These are phyloP conservation scores for Drosophila quasianomalipes DNA, from an alignment of 2,888 invertebrate genomes.

Conservation along the genomic window DNA sequence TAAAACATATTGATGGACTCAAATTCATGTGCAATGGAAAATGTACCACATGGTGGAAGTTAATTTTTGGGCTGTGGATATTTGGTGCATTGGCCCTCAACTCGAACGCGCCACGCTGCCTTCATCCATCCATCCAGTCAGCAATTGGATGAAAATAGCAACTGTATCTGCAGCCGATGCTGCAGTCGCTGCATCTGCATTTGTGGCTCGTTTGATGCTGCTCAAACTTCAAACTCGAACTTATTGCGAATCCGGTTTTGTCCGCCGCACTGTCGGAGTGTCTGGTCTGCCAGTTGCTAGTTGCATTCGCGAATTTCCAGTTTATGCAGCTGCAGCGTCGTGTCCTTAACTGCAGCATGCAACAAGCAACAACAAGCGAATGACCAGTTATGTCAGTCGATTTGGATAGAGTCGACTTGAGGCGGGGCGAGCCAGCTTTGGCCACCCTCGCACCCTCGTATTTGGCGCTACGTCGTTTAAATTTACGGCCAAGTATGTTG, in stretches of 20 bases:
- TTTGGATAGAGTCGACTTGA: slow-evolving; percentile 58
- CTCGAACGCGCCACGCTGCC: slow-evolving; percentile 32
- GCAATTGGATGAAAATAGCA: slow-evolving; percentile 53
- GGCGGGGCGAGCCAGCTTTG: slow-evolving; percentile 60
- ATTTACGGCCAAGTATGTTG: slow-evolving; percentile 74
- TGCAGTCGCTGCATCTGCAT: slow-evolving; percentile 42
- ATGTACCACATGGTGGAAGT: slow-evolving; percentile 24
- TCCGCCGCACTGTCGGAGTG: slow-evolving; percentile 39
- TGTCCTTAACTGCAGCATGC: slow-evolving; percentile 65
- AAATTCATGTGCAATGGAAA: slow-evolving; percentile 16
- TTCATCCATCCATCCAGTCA: not conserved
- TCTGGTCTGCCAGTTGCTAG: slow-evolving; percentile 61
- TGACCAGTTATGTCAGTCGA: slow-evolving; percentile 78
- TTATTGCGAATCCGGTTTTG: slow-evolving; percentile 77
- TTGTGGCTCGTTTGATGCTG: slow-evolving; percentile 47
- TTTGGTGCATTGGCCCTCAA: slow-evolving; percentile 47
- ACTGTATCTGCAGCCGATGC: slow-evolving; percentile 23
- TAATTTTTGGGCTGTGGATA: slow-evolving; percentile 20
- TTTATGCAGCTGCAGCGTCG: slow-evolving; percentile 72
- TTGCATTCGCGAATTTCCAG: slow-evolving; percentile 74
- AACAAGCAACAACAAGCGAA: slow-evolving; percentile 61
- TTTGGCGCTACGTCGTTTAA: slow-evolving; percentile 65
- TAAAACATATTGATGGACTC: slow-evolving; percentile 39
- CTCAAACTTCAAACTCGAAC: slow-evolving; percentile 70
- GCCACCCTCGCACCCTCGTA: slow-evolving; percentile 77